A percentile compares a stretch with the other conserved stretches of the same genome.
phyloP scores from a whole-genome alignment of 2,888 invertebrate genomes.

The Beris morrisii region DNA sequence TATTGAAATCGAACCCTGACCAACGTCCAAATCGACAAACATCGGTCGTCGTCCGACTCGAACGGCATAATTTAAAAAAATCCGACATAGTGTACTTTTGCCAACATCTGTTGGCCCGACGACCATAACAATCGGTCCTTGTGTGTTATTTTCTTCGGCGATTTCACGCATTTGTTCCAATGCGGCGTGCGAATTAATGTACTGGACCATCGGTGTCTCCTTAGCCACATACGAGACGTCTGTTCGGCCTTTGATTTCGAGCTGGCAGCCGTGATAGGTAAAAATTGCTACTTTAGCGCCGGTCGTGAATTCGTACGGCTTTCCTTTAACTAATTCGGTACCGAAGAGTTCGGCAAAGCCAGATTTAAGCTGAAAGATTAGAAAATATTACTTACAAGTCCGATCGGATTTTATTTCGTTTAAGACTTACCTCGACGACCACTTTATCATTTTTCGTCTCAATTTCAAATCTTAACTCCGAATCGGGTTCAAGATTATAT shows the following conservation, averaged over 20 bases:
- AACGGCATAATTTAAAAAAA: slow-evolving; percentile 94
- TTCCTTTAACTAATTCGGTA: slow-evolving; percentile 90
- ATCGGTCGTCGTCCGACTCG: slow-evolving; percentile 86
- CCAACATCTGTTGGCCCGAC: slow-evolving; percentile 97
- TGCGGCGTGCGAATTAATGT: slow-evolving; percentile 93
- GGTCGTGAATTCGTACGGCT: slow-evolving; percentile 83
- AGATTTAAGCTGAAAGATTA: slow-evolving; percentile 68
- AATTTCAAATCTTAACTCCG: slow-evolving; percentile 92
- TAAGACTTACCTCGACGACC: slow-evolving; percentile 65
- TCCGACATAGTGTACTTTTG: slow-evolving; percentile 85
- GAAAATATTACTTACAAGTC: slow-evolving; percentile 9
- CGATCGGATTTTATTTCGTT: not conserved
- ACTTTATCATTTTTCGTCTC: slow-evolving; percentile 85
- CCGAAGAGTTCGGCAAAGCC: slow-evolving; percentile 97
- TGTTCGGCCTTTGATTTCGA: slow-evolving; percentile 84
- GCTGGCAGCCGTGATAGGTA: slow-evolving; percentile 91
- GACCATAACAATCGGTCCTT: slow-evolving; percentile 85
- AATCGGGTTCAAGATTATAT: slow-evolving; percentile 82
- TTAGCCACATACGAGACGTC: slow-evolving; percentile 94
- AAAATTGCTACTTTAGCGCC: slow-evolving; percentile 95
- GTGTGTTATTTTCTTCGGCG: slow-evolving; percentile 72
- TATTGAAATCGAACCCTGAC: slow-evolving; percentile 89
- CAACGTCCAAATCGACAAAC: slow-evolving; percentile 93
- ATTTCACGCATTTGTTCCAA: slow-evolving; percentile 84
- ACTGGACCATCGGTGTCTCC: slow-evolving; percentile 95